Base-by-base conservation (phyloP, 2,797 vertebrate species). In the Phrynocephalus guinanensis region DNA sequence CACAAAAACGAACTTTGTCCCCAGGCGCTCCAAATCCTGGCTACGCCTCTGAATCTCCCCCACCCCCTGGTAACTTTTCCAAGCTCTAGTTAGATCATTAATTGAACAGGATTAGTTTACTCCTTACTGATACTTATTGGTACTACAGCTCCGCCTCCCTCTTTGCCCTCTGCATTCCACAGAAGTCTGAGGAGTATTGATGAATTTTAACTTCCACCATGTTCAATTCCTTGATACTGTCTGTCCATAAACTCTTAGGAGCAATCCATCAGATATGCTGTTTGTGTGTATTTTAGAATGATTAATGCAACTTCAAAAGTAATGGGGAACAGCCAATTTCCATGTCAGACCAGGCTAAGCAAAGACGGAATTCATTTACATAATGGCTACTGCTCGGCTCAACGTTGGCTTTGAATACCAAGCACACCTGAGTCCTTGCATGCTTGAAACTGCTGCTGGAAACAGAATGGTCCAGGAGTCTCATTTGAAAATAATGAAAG, bases 231-330 rank as follows among this genome's bases (percentile, higher is more conserved):
- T 73, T 87, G 86, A 70, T 38, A 56, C 50, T 0, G 2, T 38
- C 26, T n/a, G 30, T 7, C 24, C 26, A 67, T 83, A 87, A 90
- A 52, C 52, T 91, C 82, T 15, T 80, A 90, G 82, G 48, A 91
- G 86, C 87, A 16, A 30, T 91, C 30, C 75, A 20, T 86, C n/a
- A 52, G 71, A 10, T 88, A 33, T 30, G 56, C 18, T 90, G 80
- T 79, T 91, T 89, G 13, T 73, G 67, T 92, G 91, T 89, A 78
- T 33, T 88, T 33, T 63, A 22, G 48, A 48, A 52, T 89, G 92
- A 94, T 85, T 91, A 83, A 66, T 73, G 77, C 68, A 92, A 52
- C 84, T 94, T 93, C 84, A 86, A 91, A 91, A 87, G 91, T 77
- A 87, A 44, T 75, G 72, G 16, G 77, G 92, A 82, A 90, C 75